A percentile compares a stretch with the other conserved stretches of the same genome.
Evolutionary conservation across 1,140 invertebrate genomes (phyloP).

Genomic region (Tribolium castaneum): DNA sequence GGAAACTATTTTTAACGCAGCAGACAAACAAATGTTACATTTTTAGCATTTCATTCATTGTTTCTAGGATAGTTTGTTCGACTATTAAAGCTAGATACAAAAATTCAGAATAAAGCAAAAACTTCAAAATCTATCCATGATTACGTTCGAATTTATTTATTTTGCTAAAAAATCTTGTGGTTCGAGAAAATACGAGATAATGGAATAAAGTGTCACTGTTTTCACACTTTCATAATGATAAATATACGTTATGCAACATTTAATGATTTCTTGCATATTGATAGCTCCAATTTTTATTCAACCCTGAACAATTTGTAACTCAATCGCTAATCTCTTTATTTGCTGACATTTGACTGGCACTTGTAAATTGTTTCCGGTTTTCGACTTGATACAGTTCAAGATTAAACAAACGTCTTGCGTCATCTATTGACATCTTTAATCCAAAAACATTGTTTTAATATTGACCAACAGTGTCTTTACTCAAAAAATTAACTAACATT

Average conservation of each 20-base stretch:
- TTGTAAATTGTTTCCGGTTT: background rate
- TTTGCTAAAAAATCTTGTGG: no score
- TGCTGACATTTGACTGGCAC: background rate
- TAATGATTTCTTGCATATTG: background rate
- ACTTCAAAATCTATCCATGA: no score
- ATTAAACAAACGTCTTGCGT: background rate
- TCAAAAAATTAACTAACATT: no score
- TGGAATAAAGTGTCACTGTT: background rate
- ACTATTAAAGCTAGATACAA: no score
- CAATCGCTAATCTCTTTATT: background rate
- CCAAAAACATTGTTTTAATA: no score
- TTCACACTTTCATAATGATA: background rate
- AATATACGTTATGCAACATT: background rate
- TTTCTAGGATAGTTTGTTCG: background rate
- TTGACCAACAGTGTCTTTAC: no score
- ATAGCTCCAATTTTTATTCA: background rate
- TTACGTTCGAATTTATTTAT: no score
- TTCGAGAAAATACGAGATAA: background rate
- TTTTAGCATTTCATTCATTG: background rate
- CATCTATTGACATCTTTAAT: background rate
- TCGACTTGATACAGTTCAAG: background rate
- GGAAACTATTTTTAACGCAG: slow-evolving; percentile 15
- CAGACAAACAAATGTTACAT: slow-evolving; percentile 11
- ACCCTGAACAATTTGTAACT: background rate
- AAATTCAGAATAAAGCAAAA: background rate